Evolutionary conservation across 2,888 invertebrate species (phyloP).

Genomic region (Orthosia incerta): DNA sequence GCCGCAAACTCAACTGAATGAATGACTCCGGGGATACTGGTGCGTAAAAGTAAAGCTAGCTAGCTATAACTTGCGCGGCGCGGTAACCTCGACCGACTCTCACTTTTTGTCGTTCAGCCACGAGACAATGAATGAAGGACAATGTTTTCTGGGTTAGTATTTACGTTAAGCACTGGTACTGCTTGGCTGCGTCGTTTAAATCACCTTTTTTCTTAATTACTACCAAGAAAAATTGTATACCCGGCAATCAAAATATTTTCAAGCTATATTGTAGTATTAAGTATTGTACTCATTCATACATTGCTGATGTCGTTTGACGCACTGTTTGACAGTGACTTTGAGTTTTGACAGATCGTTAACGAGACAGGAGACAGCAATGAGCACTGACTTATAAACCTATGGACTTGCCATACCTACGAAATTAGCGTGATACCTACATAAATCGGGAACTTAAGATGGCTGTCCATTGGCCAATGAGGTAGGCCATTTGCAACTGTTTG

Average conservation of each 20-base stretch:
- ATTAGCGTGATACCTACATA: too few species aligned
- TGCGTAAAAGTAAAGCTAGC: constrained; percentile 69
- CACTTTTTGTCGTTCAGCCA: constrained; percentile 79
- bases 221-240: neutral
- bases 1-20: constrained; percentile 70
- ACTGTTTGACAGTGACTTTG: neutral
- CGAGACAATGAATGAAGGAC: constrained; percentile 62
- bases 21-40: constrained; percentile 62
- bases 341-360: neutral
- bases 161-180: neutral
- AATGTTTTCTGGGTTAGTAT: constrained; percentile 39
- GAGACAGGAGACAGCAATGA: neutral
- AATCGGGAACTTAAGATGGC: too few species aligned
- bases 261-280: too few species aligned
- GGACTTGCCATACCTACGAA: too few species aligned
- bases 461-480: too few species aligned
- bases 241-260: neutral
- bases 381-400: too few species aligned
- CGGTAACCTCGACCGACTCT: constrained; percentile 82
- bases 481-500: too few species aligned
- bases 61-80: constrained; percentile 72
- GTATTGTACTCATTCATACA: too few species aligned
- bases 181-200: neutral
- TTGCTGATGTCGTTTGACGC: neutral
- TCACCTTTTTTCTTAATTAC: neutral